These are phyloP conservation scores for Fundulus diaphanus DNA, from an alignment of 2,797 vertebrate genomes.

Conservation along the genomic window DNA sequence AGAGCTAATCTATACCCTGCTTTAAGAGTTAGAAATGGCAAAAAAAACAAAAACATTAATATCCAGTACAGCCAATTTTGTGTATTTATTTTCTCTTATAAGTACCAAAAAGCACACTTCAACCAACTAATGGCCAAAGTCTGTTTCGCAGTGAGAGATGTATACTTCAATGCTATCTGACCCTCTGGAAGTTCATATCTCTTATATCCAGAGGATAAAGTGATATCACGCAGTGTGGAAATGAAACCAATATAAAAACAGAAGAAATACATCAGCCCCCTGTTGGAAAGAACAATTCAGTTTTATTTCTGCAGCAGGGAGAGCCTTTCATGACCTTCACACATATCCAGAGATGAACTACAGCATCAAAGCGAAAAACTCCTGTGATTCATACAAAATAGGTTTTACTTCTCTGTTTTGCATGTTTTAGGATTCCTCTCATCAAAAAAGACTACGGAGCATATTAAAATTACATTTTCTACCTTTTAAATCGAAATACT, in stretches of 20 bases:
- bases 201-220: slow-evolving; percentile 33
- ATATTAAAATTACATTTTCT: slow-evolving; percentile 61
- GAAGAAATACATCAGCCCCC: slow-evolving; percentile 13
- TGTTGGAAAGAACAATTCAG: background rate
- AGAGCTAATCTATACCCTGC: too few relatives aligned
- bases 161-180: slow-evolving; percentile 34
- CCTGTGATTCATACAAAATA: slow-evolving; percentile 25
- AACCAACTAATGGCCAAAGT: slow-evolving; percentile 34
- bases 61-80: background rate
- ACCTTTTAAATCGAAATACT: slow-evolving; percentile 56
- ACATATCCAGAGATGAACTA: slow-evolving; percentile 18
- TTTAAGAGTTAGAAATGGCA: too few relatives aligned
- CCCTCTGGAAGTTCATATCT: slow-evolving; percentile 14
- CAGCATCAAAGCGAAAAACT: slow-evolving; percentile 11
- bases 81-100: background rate
- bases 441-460: slow-evolving; percentile 30
- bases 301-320: slow-evolving; percentile 13
- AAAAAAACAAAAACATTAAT: background rate
- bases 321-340: background rate
- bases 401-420: slow-evolving; percentile 35
- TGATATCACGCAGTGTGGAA: slow-evolving; percentile 4
- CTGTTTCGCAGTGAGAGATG: slow-evolving; percentile 40
- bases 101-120: slow-evolving; percentile 12
- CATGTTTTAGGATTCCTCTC: slow-evolving; percentile 32
- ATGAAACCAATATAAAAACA: slow-evolving; percentile 28